These are phyloP conservation scores for Drosophila ohnishii DNA, from an alignment of 1,140 invertebrate species.

Conservation along the genomic window DNA sequence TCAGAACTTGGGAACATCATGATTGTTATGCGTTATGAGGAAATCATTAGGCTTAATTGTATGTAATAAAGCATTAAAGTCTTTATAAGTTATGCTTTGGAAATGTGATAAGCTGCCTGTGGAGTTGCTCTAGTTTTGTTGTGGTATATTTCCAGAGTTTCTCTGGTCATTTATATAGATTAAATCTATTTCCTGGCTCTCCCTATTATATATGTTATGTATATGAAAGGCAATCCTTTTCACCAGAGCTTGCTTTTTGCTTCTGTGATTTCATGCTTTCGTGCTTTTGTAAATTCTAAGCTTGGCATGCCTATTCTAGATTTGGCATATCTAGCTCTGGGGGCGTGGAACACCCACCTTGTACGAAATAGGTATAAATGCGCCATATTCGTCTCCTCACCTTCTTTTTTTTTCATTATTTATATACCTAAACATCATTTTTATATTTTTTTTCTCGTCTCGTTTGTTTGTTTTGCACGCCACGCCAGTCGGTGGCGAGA, in stretches of 20 bases:
- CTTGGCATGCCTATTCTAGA: slow-evolving; percentile 35
- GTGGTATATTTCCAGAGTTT: background rate
- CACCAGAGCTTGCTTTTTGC: background rate
- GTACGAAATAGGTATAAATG: slow-evolving; percentile 22
- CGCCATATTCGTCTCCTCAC: slow-evolving; percentile 28
- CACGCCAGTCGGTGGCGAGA: slow-evolving; percentile 5
- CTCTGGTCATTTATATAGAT: slow-evolving; percentile 7
- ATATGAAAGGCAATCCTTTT: too few relatives aligned
- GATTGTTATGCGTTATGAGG: background rate
- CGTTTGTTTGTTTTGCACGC: slow-evolving; percentile 37
- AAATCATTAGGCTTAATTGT: slow-evolving; percentile 2
- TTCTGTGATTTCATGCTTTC: slow-evolving; percentile 5
- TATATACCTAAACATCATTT: slow-evolving; percentile 10
- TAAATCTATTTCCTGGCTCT: slow-evolving; percentile 5
- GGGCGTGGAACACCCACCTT: slow-evolving; percentile 43
- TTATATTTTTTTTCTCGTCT: slow-evolving; percentile 12
- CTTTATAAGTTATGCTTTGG: background rate
- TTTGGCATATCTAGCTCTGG: slow-evolving; percentile 34
- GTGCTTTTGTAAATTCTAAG: background rate
- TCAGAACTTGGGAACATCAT: background rate
- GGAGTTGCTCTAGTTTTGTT: background rate
- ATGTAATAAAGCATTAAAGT: background rate
- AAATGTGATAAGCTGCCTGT: slow-evolving; percentile 7
- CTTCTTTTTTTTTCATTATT: slow-evolving; percentile 4
- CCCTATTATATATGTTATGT: background rate